A percentile compares a stretch with the other conserved stretches of the same genome.
These are phyloP conservation scores for Apodemia duryi DNA, from an alignment of 2,888 invertebrate species.

Conservation along the genomic window DNA sequence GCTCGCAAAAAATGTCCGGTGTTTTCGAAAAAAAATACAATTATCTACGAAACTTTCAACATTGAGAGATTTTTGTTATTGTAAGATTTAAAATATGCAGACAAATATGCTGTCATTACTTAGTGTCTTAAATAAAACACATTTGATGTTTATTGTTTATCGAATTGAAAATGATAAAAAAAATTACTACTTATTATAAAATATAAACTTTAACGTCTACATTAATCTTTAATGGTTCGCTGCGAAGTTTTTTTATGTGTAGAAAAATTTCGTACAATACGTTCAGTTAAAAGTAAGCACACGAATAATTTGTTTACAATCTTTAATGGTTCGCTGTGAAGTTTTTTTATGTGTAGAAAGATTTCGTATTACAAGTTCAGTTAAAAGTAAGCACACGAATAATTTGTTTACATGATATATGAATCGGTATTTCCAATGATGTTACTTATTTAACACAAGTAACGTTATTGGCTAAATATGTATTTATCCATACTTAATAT, in stretches of 20 bases:
- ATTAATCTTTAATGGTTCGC: slow-evolving; percentile 16
- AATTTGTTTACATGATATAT: not conserved
- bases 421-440: no score
- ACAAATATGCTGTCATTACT: no score
- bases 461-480: no score
- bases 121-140: no score
- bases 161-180: slow-evolving; percentile 7
- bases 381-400: not conserved
- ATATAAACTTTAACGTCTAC: slow-evolving; percentile 9
- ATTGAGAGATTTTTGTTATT: no score
- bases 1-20: no score
- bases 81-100: no score
- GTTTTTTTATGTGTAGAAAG: slow-evolving; percentile 2
- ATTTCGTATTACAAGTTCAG: not conserved
- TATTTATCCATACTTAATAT: no score
- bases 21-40: no score
- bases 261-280: not conserved
- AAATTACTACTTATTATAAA: not conserved
- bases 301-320: not conserved
- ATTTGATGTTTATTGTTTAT: no score
- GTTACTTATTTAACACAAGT: no score
- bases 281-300: not conserved
- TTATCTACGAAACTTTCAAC: no score
- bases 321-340: not conserved
- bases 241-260: slow-evolving; percentile 11